Evolutionary conservation across 2,888 invertebrate genomes (phyloP).

Genomic region (Drosophila neonasuta): DNA sequence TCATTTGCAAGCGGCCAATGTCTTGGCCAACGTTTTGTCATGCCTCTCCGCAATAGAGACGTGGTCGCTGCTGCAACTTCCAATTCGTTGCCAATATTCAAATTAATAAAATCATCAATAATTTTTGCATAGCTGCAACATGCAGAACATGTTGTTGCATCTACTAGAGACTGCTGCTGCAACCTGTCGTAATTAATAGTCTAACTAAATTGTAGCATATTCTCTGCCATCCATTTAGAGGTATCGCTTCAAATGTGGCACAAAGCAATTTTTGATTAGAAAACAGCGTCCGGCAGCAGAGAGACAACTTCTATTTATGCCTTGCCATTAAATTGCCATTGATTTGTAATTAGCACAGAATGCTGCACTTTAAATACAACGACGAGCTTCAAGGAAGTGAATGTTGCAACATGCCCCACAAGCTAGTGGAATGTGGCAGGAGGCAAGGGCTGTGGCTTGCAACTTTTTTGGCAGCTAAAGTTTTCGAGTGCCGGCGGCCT

Average conservation of each 20-base stretch:
- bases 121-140: slow-evolving; percentile 64
- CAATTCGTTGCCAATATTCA: slow-evolving; percentile 74
- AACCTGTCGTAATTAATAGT: slow-evolving; percentile 75
- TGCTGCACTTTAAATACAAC: slow-evolving; percentile 63
- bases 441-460: slow-evolving; percentile 9
- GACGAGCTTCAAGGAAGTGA: slow-evolving; percentile 31
- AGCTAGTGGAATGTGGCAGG: neutral
- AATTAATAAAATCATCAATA: slow-evolving; percentile 79
- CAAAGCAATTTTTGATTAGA: slow-evolving; percentile 77
- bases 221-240: slow-evolving; percentile 67
- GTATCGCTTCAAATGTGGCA: slow-evolving; percentile 71
- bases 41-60: slow-evolving; percentile 11
- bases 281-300: slow-evolving; percentile 60
- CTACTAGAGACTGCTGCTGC: slow-evolving; percentile 15
- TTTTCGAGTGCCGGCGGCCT: slow-evolving; percentile 47
- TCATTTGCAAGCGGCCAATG: slow-evolving; percentile 59
- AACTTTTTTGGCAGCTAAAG: slow-evolving; percentile 66
- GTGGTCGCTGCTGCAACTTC: slow-evolving; percentile 13
- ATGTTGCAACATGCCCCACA: neutral
- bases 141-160: slow-evolving; percentile 60
- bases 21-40: slow-evolving; percentile 70
- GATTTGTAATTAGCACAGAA: slow-evolving; percentile 77
- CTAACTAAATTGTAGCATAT: slow-evolving; percentile 76
- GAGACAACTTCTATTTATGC: slow-evolving; percentile 63
- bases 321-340: slow-evolving; percentile 52